Evolutionary conservation across 2,113 vertebrate genomes (phyloP), one percentile per base, ranked within the genome.

Genomic region (Trichomycterus rosablanca): DNA sequence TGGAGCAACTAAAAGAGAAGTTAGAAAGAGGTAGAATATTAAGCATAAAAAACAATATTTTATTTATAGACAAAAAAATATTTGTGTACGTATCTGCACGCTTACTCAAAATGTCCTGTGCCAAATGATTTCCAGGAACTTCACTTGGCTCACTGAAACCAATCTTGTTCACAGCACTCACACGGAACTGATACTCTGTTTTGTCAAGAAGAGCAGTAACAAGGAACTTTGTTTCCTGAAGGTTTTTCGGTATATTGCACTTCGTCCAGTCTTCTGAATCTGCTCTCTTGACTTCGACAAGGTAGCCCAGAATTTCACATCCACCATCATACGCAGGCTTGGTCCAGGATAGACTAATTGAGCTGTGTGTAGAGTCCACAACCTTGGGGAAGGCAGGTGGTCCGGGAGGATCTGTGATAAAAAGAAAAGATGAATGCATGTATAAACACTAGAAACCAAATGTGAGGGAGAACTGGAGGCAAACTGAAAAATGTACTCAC

Each of bases 301-400:
- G 81, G 66, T 98, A 99, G 67, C 96, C 96, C 23, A 91, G 88
- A 77, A 99, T 98, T 64, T 96, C 93, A 63, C 95, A 98, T 59
- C 96, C 96, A 9, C 96, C 96, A 6, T 99, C 96, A 50, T 91
- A 99, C 1, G 96, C 96, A 51, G 96, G 96, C 66, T 98, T 99
- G 75, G 90, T 88, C 96, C 96, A 99, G 20, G 92, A 91, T 1
- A 99, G 80, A 78, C 89, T 96, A 76, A 98, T 86, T 0, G 93
- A 91, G 66, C 81, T 93, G 65, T 79, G 90, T 42, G 93, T 99
- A 46, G 91, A 93, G 66, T 99, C 96, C 57, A 93, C 75, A 7
- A 94, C 92, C 73, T 99, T 99, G 0, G 96, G 96, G 80, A 97
- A 99, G 65, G 94, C 92, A 68, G 96, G 96, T 60, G 96, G 96